A percentile compares a stretch with the other conserved stretches of the same genome.
These are phyloP conservation scores for Boleophthalmus pectinirostris DNA, from an alignment of 2,113 vertebrate genomes.

Conservation along the genomic window DNA sequence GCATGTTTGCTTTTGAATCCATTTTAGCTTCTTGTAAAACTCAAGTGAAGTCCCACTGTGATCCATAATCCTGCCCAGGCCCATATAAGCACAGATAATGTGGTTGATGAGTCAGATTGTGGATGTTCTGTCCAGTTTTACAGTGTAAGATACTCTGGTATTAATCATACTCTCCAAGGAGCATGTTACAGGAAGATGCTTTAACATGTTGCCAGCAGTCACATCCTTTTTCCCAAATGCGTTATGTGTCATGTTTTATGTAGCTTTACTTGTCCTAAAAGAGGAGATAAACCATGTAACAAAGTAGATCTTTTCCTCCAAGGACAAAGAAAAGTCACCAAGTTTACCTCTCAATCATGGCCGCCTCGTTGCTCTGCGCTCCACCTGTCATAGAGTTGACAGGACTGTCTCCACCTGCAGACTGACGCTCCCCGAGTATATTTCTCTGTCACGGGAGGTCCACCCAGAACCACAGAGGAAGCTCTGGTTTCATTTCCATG, in stretches of 20 bases:
- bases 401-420: slow-evolving; percentile 45
- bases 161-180: slow-evolving; percentile 16
- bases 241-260: slow-evolving; percentile 7
- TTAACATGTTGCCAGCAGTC: slow-evolving; percentile 20
- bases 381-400: slow-evolving; percentile 31
- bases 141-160: slow-evolving; percentile 1
- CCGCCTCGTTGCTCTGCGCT: slow-evolving; percentile 7
- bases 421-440: slow-evolving; percentile 31
- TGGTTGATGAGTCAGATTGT: slow-evolving; percentile 3
- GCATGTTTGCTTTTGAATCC: slow-evolving; percentile 7
- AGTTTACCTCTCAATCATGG: slow-evolving; percentile 26
- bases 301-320: slow-evolving; percentile 15
- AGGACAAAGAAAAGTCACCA: background rate
- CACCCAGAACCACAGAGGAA: slow-evolving; percentile 9
- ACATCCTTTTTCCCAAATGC: slow-evolving; percentile 16
- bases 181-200: slow-evolving; percentile 13
- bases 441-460: slow-evolving; percentile 49
- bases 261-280: slow-evolving; percentile 27
- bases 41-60: background rate
- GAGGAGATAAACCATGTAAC: slow-evolving; percentile 25
- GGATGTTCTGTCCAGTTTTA: background rate
- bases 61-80: background rate
- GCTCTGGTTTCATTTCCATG: slow-evolving; percentile 53
- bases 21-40: background rate
- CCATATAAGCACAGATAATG: slow-evolving; percentile 1